phyloP scores from a whole-genome alignment of 2,888 invertebrate genomes.

The Epinotia demarniana region DNA sequence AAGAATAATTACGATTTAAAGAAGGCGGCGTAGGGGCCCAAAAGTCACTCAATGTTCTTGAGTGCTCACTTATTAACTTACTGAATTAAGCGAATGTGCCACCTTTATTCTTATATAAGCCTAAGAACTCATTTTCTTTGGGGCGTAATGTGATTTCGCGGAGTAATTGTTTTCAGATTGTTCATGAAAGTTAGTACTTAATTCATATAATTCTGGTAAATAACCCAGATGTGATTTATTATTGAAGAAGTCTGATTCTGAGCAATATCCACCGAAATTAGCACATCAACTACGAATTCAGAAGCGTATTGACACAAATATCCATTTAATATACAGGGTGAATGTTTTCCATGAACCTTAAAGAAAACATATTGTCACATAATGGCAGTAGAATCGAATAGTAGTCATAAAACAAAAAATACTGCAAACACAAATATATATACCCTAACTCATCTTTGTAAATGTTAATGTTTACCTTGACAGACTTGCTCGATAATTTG shows the following conservation, averaged over 20 bases:
- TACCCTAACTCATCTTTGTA: no score
- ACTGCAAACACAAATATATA: no score
- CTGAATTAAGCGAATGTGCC: conserved; percentile 6
- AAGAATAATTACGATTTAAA: conserved; percentile 14
- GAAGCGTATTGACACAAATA: no score
- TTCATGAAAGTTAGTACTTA: not conserved
- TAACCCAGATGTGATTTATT: not conserved
- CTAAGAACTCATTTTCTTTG: not conserved
- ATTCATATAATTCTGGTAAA: not conserved
- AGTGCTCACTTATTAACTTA: conserved; percentile 28
- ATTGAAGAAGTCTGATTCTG: not conserved
- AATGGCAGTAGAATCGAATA: no score
- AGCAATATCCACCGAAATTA: not conserved
- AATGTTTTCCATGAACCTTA: no score
- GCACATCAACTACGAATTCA: no score
- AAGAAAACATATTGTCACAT: no score
- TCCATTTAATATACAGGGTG: no score
- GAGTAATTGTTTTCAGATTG: conserved; percentile 6
- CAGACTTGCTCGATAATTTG: no score
- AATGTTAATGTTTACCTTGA: no score
- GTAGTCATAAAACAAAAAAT: no score
- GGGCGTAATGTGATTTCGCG: not conserved
- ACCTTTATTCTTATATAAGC: conserved; percentile 12
- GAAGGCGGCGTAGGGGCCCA: conserved; percentile 5
- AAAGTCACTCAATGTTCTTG: conserved; percentile 14